A percentile compares a stretch with the other conserved stretches of the same genome.
Conservation (phyloP, 1,140 invertebrate species). For the Drosophila pseudoobscura region DNA sequence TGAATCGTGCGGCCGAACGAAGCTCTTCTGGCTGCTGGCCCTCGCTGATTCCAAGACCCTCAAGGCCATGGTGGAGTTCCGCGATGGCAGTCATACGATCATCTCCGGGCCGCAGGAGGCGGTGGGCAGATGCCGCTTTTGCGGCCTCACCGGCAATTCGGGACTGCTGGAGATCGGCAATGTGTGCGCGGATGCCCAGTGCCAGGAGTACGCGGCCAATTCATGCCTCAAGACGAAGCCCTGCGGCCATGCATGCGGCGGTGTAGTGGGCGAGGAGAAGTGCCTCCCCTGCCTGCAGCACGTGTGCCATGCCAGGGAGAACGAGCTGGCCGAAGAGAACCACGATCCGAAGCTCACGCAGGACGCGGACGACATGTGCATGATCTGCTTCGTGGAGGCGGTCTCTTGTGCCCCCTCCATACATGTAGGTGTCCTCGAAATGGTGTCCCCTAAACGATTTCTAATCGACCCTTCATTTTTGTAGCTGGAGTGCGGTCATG, state of each 20-base stretch:
- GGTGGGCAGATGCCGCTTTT: constrained; percentile 95
- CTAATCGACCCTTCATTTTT: neutral
- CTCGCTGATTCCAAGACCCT: constrained; percentile 95
- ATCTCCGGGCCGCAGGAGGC: constrained; percentile 83
- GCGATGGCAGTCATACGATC: constrained; percentile 87
- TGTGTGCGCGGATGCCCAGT: constrained; percentile 96
- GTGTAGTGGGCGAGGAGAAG: constrained; percentile 91
- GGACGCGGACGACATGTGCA: constrained; percentile 99
- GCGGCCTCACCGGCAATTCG: constrained; percentile 92
- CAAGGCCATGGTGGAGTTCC: constrained; percentile 97
- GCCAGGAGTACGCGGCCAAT: constrained; percentile 93
- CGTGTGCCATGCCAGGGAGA: constrained; percentile 74
- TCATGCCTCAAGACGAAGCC: constrained; percentile 92
- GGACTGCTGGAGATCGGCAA: constrained; percentile 95
- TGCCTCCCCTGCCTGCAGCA: constrained; percentile 94
- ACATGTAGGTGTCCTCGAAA: constrained; percentile 85
- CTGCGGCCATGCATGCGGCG: constrained; percentile 97
- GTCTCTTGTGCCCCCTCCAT: constrained; percentile 97
- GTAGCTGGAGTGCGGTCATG: constrained; percentile 95
- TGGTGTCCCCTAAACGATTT: neutral
- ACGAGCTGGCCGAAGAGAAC: constrained; percentile 86
- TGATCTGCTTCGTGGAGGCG: constrained; percentile 99
- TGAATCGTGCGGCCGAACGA: constrained; percentile 97
- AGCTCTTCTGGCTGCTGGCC: constrained; percentile 96
- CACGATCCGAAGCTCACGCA: constrained; percentile 88